phyloP scores from a whole-genome alignment of 2,113 vertebrate species.

The Serilophus lunatus region DNA sequence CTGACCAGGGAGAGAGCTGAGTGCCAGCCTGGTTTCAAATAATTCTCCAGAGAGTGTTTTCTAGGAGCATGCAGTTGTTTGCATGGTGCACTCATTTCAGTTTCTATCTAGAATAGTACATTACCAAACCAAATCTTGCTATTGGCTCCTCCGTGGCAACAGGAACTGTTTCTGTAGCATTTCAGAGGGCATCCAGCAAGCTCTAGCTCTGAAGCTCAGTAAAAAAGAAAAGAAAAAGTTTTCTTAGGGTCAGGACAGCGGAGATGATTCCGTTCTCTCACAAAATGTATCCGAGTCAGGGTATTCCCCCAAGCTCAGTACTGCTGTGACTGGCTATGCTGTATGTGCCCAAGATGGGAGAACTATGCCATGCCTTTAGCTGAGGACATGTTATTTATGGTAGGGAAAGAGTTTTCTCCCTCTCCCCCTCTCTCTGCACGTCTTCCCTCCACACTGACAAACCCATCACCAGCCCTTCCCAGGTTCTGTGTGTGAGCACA shows the following conservation, averaged over 20 bases:
- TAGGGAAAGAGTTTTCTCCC: neutral
- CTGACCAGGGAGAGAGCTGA: neutral
- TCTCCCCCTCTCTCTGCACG: neutral
- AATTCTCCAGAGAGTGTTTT: slow-evolving; percentile 12
- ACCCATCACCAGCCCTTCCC: neutral
- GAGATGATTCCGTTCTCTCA: neutral
- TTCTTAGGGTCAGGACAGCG: neutral
- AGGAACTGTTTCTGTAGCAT: neutral
- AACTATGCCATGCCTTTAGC: neutral
- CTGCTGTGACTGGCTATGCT: neutral
- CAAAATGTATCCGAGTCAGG: neutral
- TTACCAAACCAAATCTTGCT: neutral
- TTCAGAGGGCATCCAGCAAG: neutral
- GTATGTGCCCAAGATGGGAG: neutral
- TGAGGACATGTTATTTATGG: neutral
- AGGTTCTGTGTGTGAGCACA: neutral
- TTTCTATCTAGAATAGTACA: neutral
- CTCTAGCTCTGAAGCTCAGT: neutral
- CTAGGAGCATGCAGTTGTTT: neutral
- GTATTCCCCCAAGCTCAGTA: neutral
- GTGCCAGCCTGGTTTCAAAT: neutral
- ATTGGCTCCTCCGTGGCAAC: neutral
- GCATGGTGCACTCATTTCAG: neutral
- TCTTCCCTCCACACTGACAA: neutral
- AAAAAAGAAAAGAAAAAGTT: neutral